Evolutionary conservation across 2,888 invertebrate genomes (phyloP), one percentile per base, ranked within the genome.

Genomic region (Chymomyza procnemis): DNA sequence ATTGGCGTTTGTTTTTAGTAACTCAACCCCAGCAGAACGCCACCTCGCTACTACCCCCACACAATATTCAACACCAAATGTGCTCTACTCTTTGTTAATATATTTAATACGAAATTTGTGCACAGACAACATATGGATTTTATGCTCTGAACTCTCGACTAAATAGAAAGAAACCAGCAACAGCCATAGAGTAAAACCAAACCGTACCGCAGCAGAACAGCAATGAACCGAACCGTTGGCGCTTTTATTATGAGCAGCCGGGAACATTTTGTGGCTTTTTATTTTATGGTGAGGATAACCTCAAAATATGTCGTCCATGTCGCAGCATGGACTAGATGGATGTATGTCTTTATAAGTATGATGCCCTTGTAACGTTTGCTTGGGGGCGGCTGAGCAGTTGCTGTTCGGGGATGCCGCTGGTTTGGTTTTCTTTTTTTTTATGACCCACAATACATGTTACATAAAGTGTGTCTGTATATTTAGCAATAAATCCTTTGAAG

Each of bases 121-220:
- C 21, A 21, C 47, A 59, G 59, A 46, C 66, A 74, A 59, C 78
- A 79, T 74, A 74, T 74, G 78, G 64, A 74, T 71, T 79, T 74
- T 73, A 79, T 79, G 72, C 34, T 41, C 34, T 1, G 34, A 41
- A 41, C 34, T 41, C 34, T 34, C 34, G 3, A 41, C 34, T 41
- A 41, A 41, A 41, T 41, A 41, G 34, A 41, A 4, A 41, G 34
- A 41, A 4, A 41, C 12, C 34, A 41, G 6, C 34, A 41, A 12
- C 34, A 34, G 16, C 26, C 19, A 34, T 21, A 9, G 12, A 12
- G 12, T 2, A 9, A 12, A 41, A 41, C 34, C 34, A 12, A 12
- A 41, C 34, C 12, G 3, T 0, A 18, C 9, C 9, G 18, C 1
- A 12, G 1, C 34, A 2, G n/a, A 1, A 18, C 19, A 0, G 34